Conservation (phyloP, 2,888 invertebrate species). For the Nudaria mundana region DNA sequence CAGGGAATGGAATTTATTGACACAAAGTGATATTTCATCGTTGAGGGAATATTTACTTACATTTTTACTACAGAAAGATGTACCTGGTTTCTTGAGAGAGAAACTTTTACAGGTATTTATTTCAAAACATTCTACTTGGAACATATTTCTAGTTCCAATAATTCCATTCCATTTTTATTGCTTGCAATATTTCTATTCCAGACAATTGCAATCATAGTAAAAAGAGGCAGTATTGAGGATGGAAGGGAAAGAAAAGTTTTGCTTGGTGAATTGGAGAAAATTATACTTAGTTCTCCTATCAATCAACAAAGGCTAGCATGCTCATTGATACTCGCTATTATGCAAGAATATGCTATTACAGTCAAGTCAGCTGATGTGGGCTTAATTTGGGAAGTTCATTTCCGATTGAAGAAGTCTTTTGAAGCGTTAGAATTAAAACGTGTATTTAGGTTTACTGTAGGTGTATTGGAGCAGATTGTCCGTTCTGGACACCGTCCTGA, state of each 20-base stretch:
- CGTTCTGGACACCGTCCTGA: slow-evolving; percentile 70
- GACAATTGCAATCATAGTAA: slow-evolving; percentile 93
- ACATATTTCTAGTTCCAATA: neutral
- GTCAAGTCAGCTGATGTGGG: slow-evolving; percentile 93
- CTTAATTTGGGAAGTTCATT: slow-evolving; percentile 93
- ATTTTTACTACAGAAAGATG: slow-evolving; percentile 86
- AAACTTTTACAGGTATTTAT: slow-evolving; percentile 83
- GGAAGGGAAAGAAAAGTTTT: slow-evolving; percentile 84
- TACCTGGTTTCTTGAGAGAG: slow-evolving; percentile 89
- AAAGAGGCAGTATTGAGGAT: slow-evolving; percentile 90
- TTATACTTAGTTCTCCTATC: slow-evolving; percentile 91
- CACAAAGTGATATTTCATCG: slow-evolving; percentile 85
- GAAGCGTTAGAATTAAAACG: slow-evolving; percentile 89
- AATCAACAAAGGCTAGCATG: slow-evolving; percentile 90
- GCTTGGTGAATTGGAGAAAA: slow-evolving; percentile 87
- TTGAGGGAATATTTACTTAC: slow-evolving; percentile 89
- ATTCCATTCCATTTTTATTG: neutral
- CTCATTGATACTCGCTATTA: slow-evolving; percentile 89
- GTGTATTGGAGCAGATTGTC: slow-evolving; percentile 67
- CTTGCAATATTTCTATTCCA: slow-evolving; percentile 56
- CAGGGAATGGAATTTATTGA: slow-evolving; percentile 90
- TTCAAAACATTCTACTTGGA: too few relatives aligned
- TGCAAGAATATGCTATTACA: slow-evolving; percentile 94
- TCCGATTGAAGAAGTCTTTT: slow-evolving; percentile 91
- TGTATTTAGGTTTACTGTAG: slow-evolving; percentile 84